A percentile compares a stretch with the other conserved stretches of the same genome.
Evolutionary conservation across 2,797 vertebrate species (phyloP).

Genomic region (Tenualosa thibaudeaui): DNA sequence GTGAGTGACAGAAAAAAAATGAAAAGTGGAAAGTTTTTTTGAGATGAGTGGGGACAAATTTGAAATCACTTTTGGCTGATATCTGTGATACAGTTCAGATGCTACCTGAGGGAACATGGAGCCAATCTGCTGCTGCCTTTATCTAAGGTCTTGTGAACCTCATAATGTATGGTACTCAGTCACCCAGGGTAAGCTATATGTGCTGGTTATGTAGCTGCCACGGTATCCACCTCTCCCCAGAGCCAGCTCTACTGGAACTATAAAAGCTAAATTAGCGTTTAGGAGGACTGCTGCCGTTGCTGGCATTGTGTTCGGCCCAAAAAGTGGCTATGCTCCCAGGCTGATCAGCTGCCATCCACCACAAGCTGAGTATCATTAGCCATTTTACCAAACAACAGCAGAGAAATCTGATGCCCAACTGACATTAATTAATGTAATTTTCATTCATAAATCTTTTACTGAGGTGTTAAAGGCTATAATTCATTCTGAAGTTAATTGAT

Average conservation of each 20-base stretch:
- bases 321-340: not conserved
- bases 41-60: not conserved
- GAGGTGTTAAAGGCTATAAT: too few species aligned
- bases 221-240: not conserved
- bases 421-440: too few species aligned
- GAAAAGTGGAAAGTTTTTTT: not conserved
- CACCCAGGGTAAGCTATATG: not conserved
- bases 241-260: not conserved
- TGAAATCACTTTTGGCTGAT: not conserved
- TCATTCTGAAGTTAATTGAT: too few species aligned
- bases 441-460: too few species aligned
- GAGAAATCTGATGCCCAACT: too few species aligned
- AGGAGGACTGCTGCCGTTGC: not conserved
- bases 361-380: not conserved
- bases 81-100: not conserved
- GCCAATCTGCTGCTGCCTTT: slow-evolving; percentile 30
- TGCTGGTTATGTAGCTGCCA: not conserved
- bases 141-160: slow-evolving; percentile 40
- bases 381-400: not conserved
- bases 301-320: not conserved
- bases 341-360: not conserved
- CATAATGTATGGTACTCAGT: slow-evolving; percentile 29
- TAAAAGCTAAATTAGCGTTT: not conserved
- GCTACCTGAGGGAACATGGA: slow-evolving; percentile 37
- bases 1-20: too few species aligned